Evolutionary conservation across 2,797 vertebrate species (phyloP).

Genomic region (Pristis pectinata): DNA sequence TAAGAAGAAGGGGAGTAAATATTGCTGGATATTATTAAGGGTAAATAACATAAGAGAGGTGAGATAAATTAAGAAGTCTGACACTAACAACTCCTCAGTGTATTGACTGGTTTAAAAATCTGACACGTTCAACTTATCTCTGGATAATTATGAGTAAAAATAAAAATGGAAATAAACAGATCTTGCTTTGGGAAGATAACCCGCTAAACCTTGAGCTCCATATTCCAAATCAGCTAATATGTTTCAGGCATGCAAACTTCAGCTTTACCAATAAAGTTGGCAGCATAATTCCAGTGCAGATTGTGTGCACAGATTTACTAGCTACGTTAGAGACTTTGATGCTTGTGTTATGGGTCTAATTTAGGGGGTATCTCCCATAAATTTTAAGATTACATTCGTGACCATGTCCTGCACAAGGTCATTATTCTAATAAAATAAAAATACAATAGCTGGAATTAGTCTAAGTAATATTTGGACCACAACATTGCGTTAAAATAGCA

Average conservation of each 20-base stretch:
- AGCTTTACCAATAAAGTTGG: neutral
- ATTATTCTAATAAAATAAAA: neutral
- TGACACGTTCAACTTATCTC: neutral
- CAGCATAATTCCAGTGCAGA: too few relatives aligned
- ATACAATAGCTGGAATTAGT: neutral
- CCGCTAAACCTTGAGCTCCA: neutral
- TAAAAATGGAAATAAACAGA: neutral
- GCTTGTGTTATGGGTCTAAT: neutral
- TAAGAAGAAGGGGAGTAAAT: too few relatives aligned
- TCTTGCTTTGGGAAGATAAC: neutral
- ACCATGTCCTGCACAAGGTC: neutral
- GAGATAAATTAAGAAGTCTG: neutral
- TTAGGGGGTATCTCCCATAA: neutral
- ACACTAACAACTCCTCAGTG: neutral
- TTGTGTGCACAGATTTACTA: neutral
- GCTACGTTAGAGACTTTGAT: neutral
- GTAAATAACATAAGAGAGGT: neutral
- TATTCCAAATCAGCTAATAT: neutral
- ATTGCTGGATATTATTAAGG: neutral
- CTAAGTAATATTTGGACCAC: neutral
- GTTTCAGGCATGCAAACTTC: neutral
- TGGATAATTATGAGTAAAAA: neutral
- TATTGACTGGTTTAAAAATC: neutral
- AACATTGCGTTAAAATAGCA: neutral
- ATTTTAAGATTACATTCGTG: neutral